Base-by-base conservation (phyloP, 2,113 vertebrate species). In the Rana temporaria region DNA sequence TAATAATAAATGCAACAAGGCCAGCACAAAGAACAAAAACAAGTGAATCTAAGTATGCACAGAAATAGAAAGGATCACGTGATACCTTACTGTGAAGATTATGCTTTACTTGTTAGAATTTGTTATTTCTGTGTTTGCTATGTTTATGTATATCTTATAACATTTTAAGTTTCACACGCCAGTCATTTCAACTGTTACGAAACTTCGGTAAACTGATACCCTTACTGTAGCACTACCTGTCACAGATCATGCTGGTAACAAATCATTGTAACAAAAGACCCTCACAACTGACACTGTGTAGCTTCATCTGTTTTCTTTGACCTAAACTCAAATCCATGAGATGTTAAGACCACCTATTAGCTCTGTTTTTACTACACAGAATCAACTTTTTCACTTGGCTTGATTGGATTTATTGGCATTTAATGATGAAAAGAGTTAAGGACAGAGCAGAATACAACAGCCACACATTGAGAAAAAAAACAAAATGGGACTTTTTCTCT, bases 251-350 rank as follows among this genome's bases (percentile, higher is more conserved):
- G 19, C 17, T 26, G 62, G 52, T 30, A 59, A 78, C 42, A 78
- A 76, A 63, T 76, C 73, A 76, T 34, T 62, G n/a, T 34, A 81
- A 82, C 70, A 82, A 82, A 82, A 55, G 80, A 57, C 69, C 60
- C 70, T 74, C 48, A 65, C 69, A 73, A 64, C 18, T 32, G 53
- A 11, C 70, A 57, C 5, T 16, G 16, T 63, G 42, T 63, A 56
- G n/a, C 15, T 67, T 75, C 20, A 67, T 56, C 24, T 30, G 59
- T 17, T 73, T 74, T 65, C 63, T 15, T 30, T 74, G 18, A 82
- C 69, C n/a, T 32, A 53, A 30, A 64, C 42, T 55, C 38, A 72
- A 63, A 72, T 81, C 32, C 24, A 17, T 53, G 67, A 20, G 53
- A 75, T 65, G 70, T 67, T 59, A 74, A 67, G 62, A 75, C 80